Base-by-base conservation (phyloP, 2,888 invertebrate species). In the Euclidia mi region DNA sequence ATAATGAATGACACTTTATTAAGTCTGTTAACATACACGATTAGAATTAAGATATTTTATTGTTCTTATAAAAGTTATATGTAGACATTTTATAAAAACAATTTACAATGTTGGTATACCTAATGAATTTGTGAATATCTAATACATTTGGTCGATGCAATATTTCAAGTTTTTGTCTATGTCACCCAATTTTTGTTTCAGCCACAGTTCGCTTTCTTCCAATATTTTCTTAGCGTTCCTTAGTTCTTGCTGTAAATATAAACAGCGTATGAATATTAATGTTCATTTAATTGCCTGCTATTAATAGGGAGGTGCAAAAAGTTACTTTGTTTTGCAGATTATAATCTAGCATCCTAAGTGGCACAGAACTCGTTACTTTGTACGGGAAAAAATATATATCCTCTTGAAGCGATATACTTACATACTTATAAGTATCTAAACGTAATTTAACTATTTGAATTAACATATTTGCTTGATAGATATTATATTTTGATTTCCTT, bases 111-210 rank as follows among this genome's bases (percentile, higher is more conserved):
- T 59, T 62, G 28, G 51, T 63, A 25, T 20, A 40, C 37, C 18
- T 15, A 20, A 29, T 20, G 9, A 17, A 12, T 28, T 37, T 17
- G 38, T 17, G 32, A 15, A 43, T 29, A 50, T 3, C 57, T 49
- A 69, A 56, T 81, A 81, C 85, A 92, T 87, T 88, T 89, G 85
- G 69, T 91, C 89, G 58, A 93, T 87, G 78, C 94, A 94, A 62
- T 70, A 65, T 65, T 87, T 75, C 35, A 92, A 78, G 61, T 90
- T 74, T 79, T 89, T 87, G 65, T 94, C 92, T 38, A 91, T 82
- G 0, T 85, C 76, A 2, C 91, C 91, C 31, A 87, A 64, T 56
- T 80, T 84, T 64, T 84, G 84, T 28, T 71, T 50, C 6, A 90
- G 62, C 92, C 92, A 94, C 2, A 89, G 66, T 55, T 84, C 69